Base-by-base conservation (phyloP, 2,888 invertebrate genomes). In the Scaptomyza reducta region DNA sequence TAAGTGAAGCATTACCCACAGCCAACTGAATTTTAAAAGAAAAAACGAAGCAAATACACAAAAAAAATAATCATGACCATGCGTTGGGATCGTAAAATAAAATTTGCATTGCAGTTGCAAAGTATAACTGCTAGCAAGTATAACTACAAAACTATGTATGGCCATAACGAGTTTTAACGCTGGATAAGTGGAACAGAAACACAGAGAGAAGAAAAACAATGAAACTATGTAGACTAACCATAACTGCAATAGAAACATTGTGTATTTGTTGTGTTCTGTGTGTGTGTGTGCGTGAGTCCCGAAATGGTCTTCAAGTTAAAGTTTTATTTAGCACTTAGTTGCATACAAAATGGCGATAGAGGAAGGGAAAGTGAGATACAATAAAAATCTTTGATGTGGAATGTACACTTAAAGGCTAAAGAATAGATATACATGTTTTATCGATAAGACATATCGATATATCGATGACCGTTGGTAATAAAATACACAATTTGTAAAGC, bases 41-140 rank as follows among this genome's bases (percentile, higher is more conserved):
- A n/a, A n/a, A 51, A 33, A 41, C 14, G 27, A 14, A 27, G 38
- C 16, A 41, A 33, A 65, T 71, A 63, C 56, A 1, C 25, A 61
- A 75, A 58, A 68, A 69, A 61, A 75, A 58, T 65, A 69, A 77
- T 73, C 69, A 77, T 79, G 69, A 49, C 50, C 73, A 67, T 70
- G 73, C 64, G 82, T 45, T 45, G 69, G 73, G 53, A 66, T 85
- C 77, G 70, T 82, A 82, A 87, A 82, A 49, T 83, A 77, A 86
- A 82, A 72, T 80, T 42, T 65, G 38, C 81, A 74, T 74, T 74
- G 84, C 74, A 71, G 87, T 69, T 82, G 84, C 83, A 84, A 86
- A 83, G 64, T 74, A 70, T n/a, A n/a, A n/a, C 61, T 70, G 74
- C 64, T 63, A 64, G 67, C 70, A 67, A 70, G 35, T 50, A 55